Base-by-base conservation (phyloP, 2,888 invertebrate genomes). In the Coronaproctus castanopsis region DNA sequence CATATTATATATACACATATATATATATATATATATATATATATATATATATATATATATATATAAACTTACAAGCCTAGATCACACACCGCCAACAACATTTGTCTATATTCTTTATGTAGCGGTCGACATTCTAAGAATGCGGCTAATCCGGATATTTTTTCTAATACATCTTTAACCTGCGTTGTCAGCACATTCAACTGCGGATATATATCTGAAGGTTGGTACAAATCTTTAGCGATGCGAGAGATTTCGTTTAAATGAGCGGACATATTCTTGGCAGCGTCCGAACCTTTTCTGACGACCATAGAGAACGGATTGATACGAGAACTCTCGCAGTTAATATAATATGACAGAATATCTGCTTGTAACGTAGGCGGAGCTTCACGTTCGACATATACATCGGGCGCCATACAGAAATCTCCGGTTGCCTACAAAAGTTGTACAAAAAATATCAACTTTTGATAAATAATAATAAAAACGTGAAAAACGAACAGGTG, bases 101-200 rank as follows among this genome's bases (percentile, higher is more conserved):
- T 87, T 54, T 80, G 77, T 67, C 86, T 76, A 72, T 91, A 92
- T 72, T 87, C 85, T 14, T 82, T 80, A 70, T 92, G 85, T 65
- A 91, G 79, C 64, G 80, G 80, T 68, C 84, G 82, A 70, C 92
- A 93, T 71, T 90, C 87, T 23, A 91, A 81, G 62, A 85, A 76
- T 1, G 85, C 80, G 1, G 80, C 79, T 52, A 81, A 71, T 58
- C 77, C 71, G n/a, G 75, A 69, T 36, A 68, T 66, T 60, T 69
- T 65, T 24, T 65, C 65, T 14, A 62, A 64, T 65, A 87, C 84
- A 65, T 82, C 78, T 68, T 85, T 85, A 62, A 90, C 80, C 70
- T 87, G 85, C 63, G 82, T 85, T 66, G 80, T 78, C 55, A 89
- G 76, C 23, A 84, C 84, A 63, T 83, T 85, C 69, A 88, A 74